Conservation (phyloP, 2,113 vertebrate genomes). For the Rhizomys pruinosus region DNA sequence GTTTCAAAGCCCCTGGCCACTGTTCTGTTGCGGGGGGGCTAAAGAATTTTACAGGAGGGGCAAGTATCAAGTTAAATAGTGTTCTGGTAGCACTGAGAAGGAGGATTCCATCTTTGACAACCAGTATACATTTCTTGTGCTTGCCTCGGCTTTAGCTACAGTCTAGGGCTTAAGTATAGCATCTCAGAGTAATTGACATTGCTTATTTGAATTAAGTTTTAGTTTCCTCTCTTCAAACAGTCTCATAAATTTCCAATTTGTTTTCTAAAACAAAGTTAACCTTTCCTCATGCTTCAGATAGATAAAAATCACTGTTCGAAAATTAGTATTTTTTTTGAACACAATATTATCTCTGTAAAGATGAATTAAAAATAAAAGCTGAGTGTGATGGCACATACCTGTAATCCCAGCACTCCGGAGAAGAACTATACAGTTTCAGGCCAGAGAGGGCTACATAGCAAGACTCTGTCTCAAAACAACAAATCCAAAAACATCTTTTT, state of each 20-base stretch:
- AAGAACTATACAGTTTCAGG: background rate
- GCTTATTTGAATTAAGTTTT: conserved; percentile 27
- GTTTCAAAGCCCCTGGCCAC: background rate
- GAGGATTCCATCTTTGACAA: background rate
- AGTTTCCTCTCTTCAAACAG: background rate
- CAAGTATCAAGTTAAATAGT: background rate
- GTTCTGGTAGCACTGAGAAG: background rate
- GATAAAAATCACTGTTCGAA: background rate
- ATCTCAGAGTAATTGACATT: background rate
- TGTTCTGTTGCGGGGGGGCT: background rate
- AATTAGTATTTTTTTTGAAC: conserved; percentile 38
- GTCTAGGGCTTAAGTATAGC: background rate
- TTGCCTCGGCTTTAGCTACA: background rate
- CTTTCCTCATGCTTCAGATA: background rate
- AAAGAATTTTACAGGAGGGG: background rate
- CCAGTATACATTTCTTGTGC: background rate
- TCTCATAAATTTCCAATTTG: conserved; percentile 10
- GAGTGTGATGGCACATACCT: background rate
- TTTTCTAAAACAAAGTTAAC: conserved; percentile 7
- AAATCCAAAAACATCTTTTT: background rate
- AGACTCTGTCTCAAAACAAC: background rate
- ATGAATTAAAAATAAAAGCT: background rate
- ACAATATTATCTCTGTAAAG: conserved; percentile 4
- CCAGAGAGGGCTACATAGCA: background rate
- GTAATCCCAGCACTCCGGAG: background rate